Percentiles rank a stretch among this genome's conserved stretches.
phyloP scores from a whole-genome alignment of 2,113 vertebrate genomes.

The Athene cunicularia region DNA sequence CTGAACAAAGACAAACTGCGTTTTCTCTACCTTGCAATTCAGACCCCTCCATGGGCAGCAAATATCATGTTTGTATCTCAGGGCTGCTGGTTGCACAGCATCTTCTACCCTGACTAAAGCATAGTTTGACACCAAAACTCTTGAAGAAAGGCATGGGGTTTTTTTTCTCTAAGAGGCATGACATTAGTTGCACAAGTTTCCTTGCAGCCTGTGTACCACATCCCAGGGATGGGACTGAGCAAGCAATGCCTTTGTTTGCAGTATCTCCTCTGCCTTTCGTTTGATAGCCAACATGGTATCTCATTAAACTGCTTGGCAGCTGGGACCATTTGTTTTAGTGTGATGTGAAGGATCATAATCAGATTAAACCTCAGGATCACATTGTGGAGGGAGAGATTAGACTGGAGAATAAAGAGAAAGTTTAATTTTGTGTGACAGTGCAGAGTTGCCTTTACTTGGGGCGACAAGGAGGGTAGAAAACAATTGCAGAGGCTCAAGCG shows the following conservation, averaged over 20 bases:
- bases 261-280: neutral
- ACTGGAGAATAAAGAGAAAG: constrained; percentile 5
- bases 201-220: neutral
- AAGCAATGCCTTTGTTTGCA: neutral
- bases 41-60: neutral
- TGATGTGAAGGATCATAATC: constrained; percentile 18
- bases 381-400: constrained; percentile 23
- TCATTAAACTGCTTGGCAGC: constrained; percentile 42
- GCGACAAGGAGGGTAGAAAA: neutral
- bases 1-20: neutral
- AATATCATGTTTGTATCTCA: fast-evolving
- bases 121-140: neutral
- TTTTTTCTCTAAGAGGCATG: neutral
- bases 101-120: neutral
- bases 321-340: constrained; percentile 1
- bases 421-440: constrained; percentile 29
- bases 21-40: neutral
- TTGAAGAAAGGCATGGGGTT: neutral
- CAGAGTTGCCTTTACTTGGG: neutral
- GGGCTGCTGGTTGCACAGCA: fast-evolving
- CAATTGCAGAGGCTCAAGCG: neutral
- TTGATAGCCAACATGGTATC: neutral
- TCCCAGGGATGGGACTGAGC: neutral
- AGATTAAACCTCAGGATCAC: constrained; percentile 34
- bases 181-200: neutral